Conservation (phyloP, 2,888 invertebrate genomes). For the Eucriotettix oculatus region DNA sequence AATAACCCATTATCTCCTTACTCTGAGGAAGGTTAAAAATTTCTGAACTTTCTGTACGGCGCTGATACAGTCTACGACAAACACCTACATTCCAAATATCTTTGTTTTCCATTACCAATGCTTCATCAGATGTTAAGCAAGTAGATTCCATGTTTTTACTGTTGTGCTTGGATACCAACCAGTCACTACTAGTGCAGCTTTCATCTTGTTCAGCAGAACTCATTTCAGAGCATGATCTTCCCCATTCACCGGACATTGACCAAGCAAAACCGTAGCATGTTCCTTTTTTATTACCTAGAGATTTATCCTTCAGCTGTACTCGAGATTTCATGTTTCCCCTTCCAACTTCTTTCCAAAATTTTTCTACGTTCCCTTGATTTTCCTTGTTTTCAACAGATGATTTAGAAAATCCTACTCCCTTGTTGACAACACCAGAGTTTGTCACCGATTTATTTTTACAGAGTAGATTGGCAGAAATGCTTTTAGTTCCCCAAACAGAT, state of each 20-base stretch:
- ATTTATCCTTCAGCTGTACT: neutral
- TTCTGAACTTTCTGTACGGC: neutral
- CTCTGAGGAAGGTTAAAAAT: neutral
- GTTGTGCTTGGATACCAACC: neutral
- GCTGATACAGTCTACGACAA: too few relatives aligned
- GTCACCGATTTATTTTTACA: slow-evolving; percentile 2
- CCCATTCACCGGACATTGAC: slow-evolving; percentile 23
- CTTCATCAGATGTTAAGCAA: too few relatives aligned
- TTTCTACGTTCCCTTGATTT: neutral
- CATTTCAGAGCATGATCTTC: slow-evolving; percentile 16
- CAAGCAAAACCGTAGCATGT: slow-evolving; percentile 22
- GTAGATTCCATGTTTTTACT: too few relatives aligned
- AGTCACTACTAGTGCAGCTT: slow-evolving; percentile 24
- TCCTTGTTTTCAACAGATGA: too few relatives aligned
- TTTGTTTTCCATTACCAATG: too few relatives aligned
- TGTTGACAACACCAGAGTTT: too few relatives aligned
- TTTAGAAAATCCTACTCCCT: too few relatives aligned
- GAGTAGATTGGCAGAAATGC: slow-evolving; percentile 2
- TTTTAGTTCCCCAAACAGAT: slow-evolving; percentile 5
- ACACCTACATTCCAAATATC: too few relatives aligned
- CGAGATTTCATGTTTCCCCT: neutral
- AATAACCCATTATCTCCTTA: neutral
- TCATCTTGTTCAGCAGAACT: slow-evolving; percentile 23
- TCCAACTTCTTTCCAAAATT: neutral
- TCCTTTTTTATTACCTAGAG: slow-evolving; percentile 18